These are phyloP conservation scores for Phoronis australis DNA, from an alignment of 2,888 invertebrate species.

Conservation along the genomic window DNA sequence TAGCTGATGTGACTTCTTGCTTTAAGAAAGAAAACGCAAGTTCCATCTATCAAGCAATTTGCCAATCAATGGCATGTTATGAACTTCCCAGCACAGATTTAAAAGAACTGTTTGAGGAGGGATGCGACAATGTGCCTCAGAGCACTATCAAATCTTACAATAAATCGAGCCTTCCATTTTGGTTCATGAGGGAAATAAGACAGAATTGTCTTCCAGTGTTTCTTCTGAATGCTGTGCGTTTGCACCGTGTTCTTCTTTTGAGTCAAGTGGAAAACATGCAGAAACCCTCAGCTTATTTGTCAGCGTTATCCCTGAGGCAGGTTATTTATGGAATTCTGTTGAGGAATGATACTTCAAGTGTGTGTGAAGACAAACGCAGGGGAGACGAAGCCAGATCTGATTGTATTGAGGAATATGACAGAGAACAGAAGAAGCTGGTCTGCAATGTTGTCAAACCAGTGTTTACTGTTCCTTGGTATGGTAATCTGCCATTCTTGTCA, in stretches of 20 bases:
- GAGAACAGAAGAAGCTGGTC: conserved; percentile 23
- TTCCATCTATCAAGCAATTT: too few relatives aligned
- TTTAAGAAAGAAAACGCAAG: conserved; percentile 19
- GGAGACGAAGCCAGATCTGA: background rate
- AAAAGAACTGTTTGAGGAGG: conserved; percentile 5
- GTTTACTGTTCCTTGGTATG: conserved; percentile 8
- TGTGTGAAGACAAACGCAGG: too few relatives aligned
- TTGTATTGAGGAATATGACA: conserved; percentile 30
- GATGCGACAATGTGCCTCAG: background rate
- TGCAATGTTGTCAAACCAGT: conserved; percentile 19
- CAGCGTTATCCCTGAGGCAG: conserved; percentile 30
- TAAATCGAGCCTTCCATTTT: conserved; percentile 55
- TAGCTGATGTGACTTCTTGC: conserved; percentile 56
- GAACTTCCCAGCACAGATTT: conserved; percentile 4
- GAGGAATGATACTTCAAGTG: conserved; percentile 15
- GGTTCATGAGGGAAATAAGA: conserved; percentile 65
- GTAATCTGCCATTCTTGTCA: conserved; percentile 15
- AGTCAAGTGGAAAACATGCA: conserved; percentile 40
- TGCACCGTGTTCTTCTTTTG: conserved; percentile 36
- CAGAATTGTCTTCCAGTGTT: conserved; percentile 62
- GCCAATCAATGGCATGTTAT: conserved; percentile 26
- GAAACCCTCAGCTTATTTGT: conserved; percentile 26
- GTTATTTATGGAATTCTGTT: conserved; percentile 42
- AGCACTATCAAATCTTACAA: too few relatives aligned
- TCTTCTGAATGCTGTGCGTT: conserved; percentile 57